phyloP scores from a whole-genome alignment of 1,140 invertebrate species.

The Chironomus striatipennis region DNA sequence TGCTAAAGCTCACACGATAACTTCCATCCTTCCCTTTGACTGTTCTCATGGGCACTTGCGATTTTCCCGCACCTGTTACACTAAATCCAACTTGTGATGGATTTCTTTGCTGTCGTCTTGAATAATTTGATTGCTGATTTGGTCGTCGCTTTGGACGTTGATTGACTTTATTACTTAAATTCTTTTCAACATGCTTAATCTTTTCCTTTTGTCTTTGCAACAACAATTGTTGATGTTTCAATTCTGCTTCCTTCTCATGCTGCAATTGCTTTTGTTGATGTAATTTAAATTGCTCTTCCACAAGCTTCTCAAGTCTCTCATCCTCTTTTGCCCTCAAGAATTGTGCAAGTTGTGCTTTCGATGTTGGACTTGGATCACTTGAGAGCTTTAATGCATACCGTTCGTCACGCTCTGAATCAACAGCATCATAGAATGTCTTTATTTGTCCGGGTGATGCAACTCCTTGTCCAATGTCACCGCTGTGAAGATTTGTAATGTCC shows the following conservation, averaged over 20 bases:
- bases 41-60: background rate
- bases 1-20: background rate
- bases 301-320: conserved; percentile 33
- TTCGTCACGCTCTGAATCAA: conserved; percentile 34
- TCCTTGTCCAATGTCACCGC: background rate
- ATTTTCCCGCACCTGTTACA: background rate
- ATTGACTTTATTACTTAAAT: background rate
- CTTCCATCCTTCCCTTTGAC: background rate
- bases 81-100: background rate
- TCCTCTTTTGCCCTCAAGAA: conserved; percentile 34
- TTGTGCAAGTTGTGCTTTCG: conserved; percentile 32
- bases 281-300: conserved; percentile 28
- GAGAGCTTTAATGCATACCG: conserved; percentile 35
- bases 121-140: background rate
- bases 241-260: conserved; percentile 6
- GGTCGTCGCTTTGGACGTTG: background rate
- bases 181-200: background rate
- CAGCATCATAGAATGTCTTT: conserved; percentile 35
- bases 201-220: background rate
- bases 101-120: background rate
- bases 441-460: conserved; percentile 38
- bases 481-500: conserved; percentile 22
- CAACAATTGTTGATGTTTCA: background rate
- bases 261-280: background rate
- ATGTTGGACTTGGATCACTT: conserved; percentile 30